Base-by-base conservation (phyloP, 2,113 vertebrate species). In the Campylorhamphus procurvoides region DNA sequence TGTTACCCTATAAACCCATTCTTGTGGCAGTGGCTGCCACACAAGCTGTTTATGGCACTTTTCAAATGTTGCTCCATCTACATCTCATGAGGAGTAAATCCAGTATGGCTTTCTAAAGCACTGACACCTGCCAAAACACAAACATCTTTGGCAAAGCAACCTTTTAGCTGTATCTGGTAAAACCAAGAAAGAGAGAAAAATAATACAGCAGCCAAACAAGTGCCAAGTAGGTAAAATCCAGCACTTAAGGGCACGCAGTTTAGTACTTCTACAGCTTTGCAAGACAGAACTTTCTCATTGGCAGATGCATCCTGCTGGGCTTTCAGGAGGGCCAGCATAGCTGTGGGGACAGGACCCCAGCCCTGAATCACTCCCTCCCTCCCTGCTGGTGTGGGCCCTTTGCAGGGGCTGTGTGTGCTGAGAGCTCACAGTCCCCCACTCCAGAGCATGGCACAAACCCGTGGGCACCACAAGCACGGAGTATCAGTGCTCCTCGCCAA, bases 381-480 rank as follows among this genome's bases (percentile, higher is more conserved):
- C 56, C 35, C 24, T 11, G 0, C 18, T 27, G 40, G 7, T 3
- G 6, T 33, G 35, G 24, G 28, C 20, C 12, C 40, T 71, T 71
- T 19, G 23, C 24, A 35, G 46, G 27, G 15, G 17, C 31, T 53
- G 73, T 59, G 67, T 9, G 46, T 1, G 6, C 9, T 28, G 22
- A 62, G 20, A n/a, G 27, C 33, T 58, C 50, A 14, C 4, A 10
- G 37, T 2, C 8, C 39, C 39, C 33, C 5, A 1, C 18, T 67
- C 60, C n/a, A n/a, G 39, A 74, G 19, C 29, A 9, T 2, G 2
- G 50, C 46, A 56, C 3, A 2, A 31, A 18, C 12, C 6, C 2
- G 0, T 1, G 0, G 14, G 5, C 40, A 28, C 20, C 0, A 10
- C 37, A 5, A 7, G 1, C 59, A 7, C 3, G 1, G 28, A 28